Evolutionary conservation across 2,797 vertebrate species (phyloP), one percentile per base, ranked within the genome.

Genomic region (Vireo griseus): DNA sequence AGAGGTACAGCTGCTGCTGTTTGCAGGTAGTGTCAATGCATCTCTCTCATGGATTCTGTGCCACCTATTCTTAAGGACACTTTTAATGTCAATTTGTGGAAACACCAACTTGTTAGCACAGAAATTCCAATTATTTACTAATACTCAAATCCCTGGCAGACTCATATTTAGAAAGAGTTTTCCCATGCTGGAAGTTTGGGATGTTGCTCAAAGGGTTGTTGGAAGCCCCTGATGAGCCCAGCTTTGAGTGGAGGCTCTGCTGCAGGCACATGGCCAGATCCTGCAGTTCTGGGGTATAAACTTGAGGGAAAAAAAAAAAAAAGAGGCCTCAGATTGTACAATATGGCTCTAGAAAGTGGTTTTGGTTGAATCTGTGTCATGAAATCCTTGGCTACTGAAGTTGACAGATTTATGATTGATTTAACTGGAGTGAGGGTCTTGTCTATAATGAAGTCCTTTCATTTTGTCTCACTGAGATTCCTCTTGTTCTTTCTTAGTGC

Each of bases 361-460:
- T 79, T 67, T 40, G 63, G 54, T 91, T 45, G 68, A 82, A 91
- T 63, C 66, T 59, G 57, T 76, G 61, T 89, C 78, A 72, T 48
- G 40, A 92, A 94, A 80, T 65, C 94, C 47, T 82, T 69, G 61
- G 47, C 87, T 83, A 39, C 84, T 66, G 89, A 78, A 90, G 75
- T 58, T 81, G 90, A 62, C 47, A 66, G 75, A 65, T 83, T 77
- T 75, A 13, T 71, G 68, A 51, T 6, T 72, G 89, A 83, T 76
- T 93, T 81, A 50, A 52, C 51, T 16, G 61, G 75, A 95, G 59
- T 33, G 52, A 86, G 68, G 75, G 24, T 47, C 86, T 80, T 63
- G 72, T 28, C 81, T 58, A 90, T 91, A 97, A 94, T 94, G 72
- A 88, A 92, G 61, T 51, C 69, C 81, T 92, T 96, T 95, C 92